These are phyloP conservation scores for Melieria crassipennis DNA, from an alignment of 2,888 invertebrate genomes.

Conservation along the genomic window DNA sequence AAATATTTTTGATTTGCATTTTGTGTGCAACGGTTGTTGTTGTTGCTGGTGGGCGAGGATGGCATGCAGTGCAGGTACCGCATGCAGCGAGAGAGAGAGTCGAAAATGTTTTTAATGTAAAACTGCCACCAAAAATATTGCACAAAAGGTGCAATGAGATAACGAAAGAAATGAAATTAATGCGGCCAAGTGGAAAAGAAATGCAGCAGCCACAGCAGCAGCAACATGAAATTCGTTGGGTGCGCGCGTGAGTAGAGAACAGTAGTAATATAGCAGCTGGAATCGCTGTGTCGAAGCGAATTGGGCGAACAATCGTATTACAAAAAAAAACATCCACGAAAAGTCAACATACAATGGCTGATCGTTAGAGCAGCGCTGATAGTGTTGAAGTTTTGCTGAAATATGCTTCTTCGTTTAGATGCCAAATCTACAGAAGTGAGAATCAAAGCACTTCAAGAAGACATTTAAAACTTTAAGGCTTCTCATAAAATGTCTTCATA, in stretches of 20 bases:
- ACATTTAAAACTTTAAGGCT: no score
- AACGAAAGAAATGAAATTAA: constrained; percentile 4
- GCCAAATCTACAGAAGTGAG: no score
- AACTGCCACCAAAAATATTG: not conserved
- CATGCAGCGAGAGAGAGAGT: not conserved
- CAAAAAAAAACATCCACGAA: no score
- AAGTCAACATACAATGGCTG: no score
- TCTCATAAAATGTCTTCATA: no score
- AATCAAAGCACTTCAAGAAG: no score
- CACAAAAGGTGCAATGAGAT: not conserved
- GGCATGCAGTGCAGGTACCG: not conserved
- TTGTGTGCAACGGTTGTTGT: constrained; percentile 6
- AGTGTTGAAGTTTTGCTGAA: no score
- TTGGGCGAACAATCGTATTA: no score
- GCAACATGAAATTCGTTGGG: no score
- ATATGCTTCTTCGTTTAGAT: no score
- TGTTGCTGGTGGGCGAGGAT: not conserved
- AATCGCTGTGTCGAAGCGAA: no score
- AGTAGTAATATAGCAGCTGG: not conserved
- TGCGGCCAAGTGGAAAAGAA: constrained; percentile 18
- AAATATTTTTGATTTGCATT: constrained; percentile 32
- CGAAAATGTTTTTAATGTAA: not conserved
- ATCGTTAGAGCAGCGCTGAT: no score
- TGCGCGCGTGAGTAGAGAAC: not conserved
- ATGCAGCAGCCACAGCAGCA: not conserved